phyloP scores from a whole-genome alignment of 1,140 invertebrate genomes.

The Akabosia matsudoensis region DNA sequence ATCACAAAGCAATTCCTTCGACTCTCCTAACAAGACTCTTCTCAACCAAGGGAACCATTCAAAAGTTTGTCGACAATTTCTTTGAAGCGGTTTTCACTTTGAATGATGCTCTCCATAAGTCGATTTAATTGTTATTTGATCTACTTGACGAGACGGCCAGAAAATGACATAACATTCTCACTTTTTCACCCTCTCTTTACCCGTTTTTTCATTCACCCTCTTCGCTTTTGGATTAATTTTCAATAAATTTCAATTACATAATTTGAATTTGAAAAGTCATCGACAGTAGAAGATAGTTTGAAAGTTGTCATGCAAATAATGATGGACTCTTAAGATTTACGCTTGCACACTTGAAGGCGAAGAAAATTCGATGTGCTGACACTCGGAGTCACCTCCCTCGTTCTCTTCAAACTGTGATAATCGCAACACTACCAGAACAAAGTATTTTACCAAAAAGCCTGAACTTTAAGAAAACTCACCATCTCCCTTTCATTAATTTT shows the following conservation, averaged over 20 bases:
- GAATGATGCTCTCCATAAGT: constrained; percentile 82
- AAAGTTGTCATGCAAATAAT: constrained; percentile 94
- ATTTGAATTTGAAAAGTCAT: constrained; percentile 91
- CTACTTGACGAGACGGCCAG: constrained; percentile 85
- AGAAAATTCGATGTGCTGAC: constrained; percentile 57
- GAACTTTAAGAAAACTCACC: neutral
- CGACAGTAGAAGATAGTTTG: constrained; percentile 84
- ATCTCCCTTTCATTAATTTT: neutral
- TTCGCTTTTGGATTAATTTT: constrained; percentile 97
- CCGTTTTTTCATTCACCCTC: constrained; percentile 81
- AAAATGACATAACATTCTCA: constrained; percentile 69
- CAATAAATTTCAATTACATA: constrained; percentile 95
- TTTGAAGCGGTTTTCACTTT: constrained; percentile 82
- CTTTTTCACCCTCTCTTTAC: no score
- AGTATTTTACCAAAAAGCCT: neutral
- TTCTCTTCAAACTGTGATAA: constrained; percentile 45
- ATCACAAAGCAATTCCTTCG: constrained; percentile 90
- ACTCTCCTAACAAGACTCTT: constrained; percentile 88
- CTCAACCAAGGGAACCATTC: constrained; percentile 91
- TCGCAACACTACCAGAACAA: neutral
- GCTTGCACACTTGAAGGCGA: constrained; percentile 81
- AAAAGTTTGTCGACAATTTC: constrained; percentile 95
- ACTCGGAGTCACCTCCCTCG: constrained; percentile 35
- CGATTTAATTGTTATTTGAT: constrained; percentile 94
- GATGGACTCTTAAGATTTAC: constrained; percentile 89